Evolutionary conservation across 1,140 invertebrate species (phyloP).

Genomic region (Nephila pilipes): DNA sequence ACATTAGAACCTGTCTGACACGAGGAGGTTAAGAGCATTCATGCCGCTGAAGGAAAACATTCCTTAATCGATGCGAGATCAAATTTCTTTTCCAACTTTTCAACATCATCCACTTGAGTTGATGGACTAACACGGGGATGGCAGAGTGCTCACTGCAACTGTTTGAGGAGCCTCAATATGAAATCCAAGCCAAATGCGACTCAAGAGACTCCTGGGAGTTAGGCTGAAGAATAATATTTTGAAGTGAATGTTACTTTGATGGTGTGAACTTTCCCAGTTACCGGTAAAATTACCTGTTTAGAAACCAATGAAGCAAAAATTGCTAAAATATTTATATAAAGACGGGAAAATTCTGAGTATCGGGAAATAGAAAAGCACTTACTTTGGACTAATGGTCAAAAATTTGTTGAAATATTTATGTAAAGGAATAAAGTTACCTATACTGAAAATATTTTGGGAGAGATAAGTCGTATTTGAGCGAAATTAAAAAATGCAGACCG

Average conservation of each 20-base stretch:
- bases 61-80: constrained; percentile 68
- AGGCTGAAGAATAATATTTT: constrained; percentile 3
- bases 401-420: too few relatives aligned
- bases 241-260: not conserved
- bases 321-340: not conserved
- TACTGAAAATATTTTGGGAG: too few relatives aligned
- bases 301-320: not conserved
- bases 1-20: not conserved
- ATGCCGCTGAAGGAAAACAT: constrained; percentile 46
- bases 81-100: constrained; percentile 51
- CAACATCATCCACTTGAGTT: constrained; percentile 61
- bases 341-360: too few relatives aligned
- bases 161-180: not conserved
- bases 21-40: constrained; percentile 57
- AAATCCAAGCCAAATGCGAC: not conserved
- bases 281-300: not conserved
- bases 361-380: too few relatives aligned
- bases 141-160: constrained; percentile 11
- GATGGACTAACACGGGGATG: constrained; percentile 42
- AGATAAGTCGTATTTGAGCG: too few relatives aligned
- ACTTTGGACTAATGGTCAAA: too few relatives aligned
- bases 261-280: not conserved
- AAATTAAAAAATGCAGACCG: too few relatives aligned
- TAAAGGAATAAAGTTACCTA: too few relatives aligned
- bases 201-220: constrained; percentile 17